Evolutionary conservation across 2,797 vertebrate species (phyloP), one percentile per base, ranked within the genome.

Genomic region (Spea hammondii): DNA sequence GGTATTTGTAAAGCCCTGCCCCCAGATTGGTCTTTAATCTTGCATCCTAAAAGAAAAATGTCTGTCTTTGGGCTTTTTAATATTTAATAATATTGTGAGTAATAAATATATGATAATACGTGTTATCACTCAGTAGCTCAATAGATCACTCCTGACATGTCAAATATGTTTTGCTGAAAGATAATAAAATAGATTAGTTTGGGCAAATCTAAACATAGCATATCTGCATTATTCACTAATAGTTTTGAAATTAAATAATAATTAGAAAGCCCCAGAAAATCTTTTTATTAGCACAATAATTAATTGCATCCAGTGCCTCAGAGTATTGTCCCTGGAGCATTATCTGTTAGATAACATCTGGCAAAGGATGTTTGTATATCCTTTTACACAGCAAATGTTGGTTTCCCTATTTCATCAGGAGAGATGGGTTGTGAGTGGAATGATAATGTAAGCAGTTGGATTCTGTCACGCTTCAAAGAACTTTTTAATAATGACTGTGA

Each of bases 321-420:
- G 17, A 77, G 65, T 45, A 85, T 83, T 62, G 32, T 85, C 84
- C 85, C 80, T 78, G 84, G 90, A 87, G 83, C 71, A 83, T 80
- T 72, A 75, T 77, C 85, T 90, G 91, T 83, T 83, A 89, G 87
- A 90, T 86, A 88, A 88, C 86, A 90, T 86, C 88, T 91, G 88
- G 86, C 77, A 82, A 83, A 74, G 84, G 75, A 83, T 88, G 84
- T 80, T 85, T 88, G 46, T 87, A 87, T 84, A 79, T 82, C 85
- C 80, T 78, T 68, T 88, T 88, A 86, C 80, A 84, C 82, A 89
- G 86, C 84, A 84, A 82, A 84, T 88, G 82, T 78, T 84, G 84
- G 82, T 72, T 86, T 84, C 76, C 79, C 72, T 73, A 76, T 83
- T 76, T 87, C 83, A 87, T 85, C 82, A 55, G 79, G 74, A 81